phyloP scores from a whole-genome alignment of 2,113 vertebrate genomes.

The Rhinoptilus africanus region DNA sequence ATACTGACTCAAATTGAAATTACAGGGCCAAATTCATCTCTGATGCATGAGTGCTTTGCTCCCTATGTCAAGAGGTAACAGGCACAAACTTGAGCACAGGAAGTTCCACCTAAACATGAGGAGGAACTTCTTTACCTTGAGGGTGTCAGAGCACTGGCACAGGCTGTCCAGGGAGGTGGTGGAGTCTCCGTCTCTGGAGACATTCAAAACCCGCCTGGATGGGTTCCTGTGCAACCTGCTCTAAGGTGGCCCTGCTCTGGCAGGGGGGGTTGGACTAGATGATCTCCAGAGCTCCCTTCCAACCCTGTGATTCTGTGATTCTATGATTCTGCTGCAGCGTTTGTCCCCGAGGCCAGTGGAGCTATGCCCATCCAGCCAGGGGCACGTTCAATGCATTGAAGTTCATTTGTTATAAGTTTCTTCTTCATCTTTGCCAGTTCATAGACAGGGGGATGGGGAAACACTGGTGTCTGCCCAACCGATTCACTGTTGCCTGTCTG shows the following conservation, averaged over 20 bases:
- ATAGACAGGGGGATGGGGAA: neutral
- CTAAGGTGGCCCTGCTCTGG: too few species aligned
- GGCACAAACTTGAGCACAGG: too few species aligned
- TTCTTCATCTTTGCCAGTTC: neutral
- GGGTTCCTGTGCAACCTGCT: too few species aligned
- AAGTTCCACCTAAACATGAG: too few species aligned
- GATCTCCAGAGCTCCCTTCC: too few species aligned
- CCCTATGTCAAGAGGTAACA: fast-evolving
- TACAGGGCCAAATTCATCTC: neutral
- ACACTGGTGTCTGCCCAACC: neutral
- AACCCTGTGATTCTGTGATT: too few species aligned
- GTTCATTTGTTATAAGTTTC: neutral
- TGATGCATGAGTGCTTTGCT: neutral
- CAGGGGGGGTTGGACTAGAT: too few species aligned
- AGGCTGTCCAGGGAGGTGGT: too few species aligned
- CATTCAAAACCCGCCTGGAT: too few species aligned
- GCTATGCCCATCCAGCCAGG: neutral
- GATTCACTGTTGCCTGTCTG: neutral
- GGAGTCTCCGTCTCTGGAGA: too few species aligned
- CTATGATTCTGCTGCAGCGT: neutral
- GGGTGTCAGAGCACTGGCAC: too few species aligned
- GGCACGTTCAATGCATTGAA: neutral
- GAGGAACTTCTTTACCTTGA: too few species aligned
- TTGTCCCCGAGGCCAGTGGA: neutral
- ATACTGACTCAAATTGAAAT: neutral